Conservation (phyloP, 1,140 invertebrate species). For the Drosophila bifasciata region DNA sequence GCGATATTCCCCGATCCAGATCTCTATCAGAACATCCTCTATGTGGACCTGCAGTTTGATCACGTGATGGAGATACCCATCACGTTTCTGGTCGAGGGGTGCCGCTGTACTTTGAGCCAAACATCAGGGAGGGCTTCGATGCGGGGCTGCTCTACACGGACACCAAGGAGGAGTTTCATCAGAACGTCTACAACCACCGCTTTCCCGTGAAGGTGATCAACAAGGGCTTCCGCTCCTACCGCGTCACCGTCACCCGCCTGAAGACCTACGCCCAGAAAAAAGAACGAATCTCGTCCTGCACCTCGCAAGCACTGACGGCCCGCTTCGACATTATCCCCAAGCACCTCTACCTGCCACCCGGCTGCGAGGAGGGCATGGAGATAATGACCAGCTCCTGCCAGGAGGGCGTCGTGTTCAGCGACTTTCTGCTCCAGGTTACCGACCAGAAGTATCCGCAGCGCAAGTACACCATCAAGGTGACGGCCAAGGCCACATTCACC, state of each 20-base stretch:
- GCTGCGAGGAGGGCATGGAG: constrained; percentile 17
- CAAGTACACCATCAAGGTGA: constrained; percentile 51
- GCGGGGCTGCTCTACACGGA: constrained; percentile 60
- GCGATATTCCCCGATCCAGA: constrained; percentile 67
- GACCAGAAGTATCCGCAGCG: constrained; percentile 59
- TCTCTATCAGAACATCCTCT: constrained; percentile 63
- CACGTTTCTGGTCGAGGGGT: constrained; percentile 68
- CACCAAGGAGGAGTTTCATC: constrained; percentile 48
- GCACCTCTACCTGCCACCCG: constrained; percentile 32
- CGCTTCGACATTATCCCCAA: constrained; percentile 68
- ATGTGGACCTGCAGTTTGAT: constrained; percentile 61
- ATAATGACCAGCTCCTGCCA: constrained; percentile 58
- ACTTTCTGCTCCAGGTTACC: constrained; percentile 62
- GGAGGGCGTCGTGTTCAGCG: constrained; percentile 32
- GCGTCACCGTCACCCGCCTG: constrained; percentile 52
- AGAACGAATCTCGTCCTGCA: constrained; percentile 14
- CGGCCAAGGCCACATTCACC: constrained; percentile 41
- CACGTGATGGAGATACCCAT: constrained; percentile 65
- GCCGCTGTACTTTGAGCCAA: constrained; percentile 64
- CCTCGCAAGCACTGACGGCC: constrained; percentile 34
- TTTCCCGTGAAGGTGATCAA: constrained; percentile 51
- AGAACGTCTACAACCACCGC: constrained; percentile 34
- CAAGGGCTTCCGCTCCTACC: constrained; percentile 53
- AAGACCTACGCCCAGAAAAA: constrained; percentile 26
- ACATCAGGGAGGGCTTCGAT: constrained; percentile 60